Conservation (phyloP, 1,140 invertebrate species). For the Trichoplusia ni region DNA sequence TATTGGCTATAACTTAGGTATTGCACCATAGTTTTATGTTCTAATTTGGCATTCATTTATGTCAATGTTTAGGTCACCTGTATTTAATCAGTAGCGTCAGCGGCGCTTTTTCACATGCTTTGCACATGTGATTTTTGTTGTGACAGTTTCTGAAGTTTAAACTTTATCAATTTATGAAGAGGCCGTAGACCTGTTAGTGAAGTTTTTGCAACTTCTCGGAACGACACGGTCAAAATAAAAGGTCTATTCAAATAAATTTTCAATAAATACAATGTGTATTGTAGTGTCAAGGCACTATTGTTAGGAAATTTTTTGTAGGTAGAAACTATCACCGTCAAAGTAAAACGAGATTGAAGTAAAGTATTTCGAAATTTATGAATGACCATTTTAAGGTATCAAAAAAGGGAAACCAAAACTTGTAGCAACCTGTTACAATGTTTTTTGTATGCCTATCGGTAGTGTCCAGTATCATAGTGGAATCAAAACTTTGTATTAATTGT, state of each 20-base stretch:
- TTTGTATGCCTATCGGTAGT: no score
- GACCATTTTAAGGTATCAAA: no score
- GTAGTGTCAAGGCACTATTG: not conserved
- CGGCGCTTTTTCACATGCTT: not conserved
- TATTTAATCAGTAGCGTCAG: not conserved
- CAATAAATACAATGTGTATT: not conserved
- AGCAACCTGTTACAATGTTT: no score
- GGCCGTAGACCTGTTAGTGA: not conserved
- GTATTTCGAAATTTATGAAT: no score
- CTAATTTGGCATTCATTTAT: not conserved
- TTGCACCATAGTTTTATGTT: not conserved
- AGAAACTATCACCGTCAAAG: no score
- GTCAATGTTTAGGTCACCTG: conserved; percentile 2
- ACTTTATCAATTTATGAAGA: not conserved
- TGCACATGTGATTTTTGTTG: conserved; percentile 5
- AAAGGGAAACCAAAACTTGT: no score
- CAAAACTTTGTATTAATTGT: no score
- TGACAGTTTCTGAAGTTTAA: not conserved
- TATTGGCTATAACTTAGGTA: not conserved
- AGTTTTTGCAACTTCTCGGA: not conserved
- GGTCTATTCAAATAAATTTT: conserved; percentile 1
- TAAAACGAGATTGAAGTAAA: no score
- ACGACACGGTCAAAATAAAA: not conserved
- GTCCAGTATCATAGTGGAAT: no score
- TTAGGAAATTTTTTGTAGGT: not conserved